Conservation (phyloP, 2,113 vertebrate genomes). For the Elanus axillaris region DNA sequence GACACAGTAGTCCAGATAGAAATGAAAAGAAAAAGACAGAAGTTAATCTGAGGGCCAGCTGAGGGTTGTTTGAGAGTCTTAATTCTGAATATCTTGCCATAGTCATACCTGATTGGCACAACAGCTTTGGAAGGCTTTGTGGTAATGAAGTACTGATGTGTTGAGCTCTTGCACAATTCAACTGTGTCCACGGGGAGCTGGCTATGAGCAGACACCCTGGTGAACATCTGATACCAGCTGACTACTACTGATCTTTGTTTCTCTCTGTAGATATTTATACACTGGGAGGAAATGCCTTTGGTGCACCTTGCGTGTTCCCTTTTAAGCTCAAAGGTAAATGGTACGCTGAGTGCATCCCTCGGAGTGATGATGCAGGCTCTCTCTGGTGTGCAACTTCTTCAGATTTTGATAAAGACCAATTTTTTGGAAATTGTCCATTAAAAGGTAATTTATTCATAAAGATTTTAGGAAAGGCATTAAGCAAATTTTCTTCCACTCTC, state of each 20-base stretch:
- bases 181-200: neutral
- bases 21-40: neutral
- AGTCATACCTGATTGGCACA: neutral
- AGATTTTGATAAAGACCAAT: conserved; percentile 75
- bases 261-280: conserved; percentile 80
- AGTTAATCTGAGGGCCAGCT: neutral
- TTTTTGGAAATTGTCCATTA: conserved; percentile 85
- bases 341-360: conserved; percentile 81
- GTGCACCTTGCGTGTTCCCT: conserved; percentile 85
- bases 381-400: conserved; percentile 84
- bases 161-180: neutral
- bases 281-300: conserved; percentile 83
- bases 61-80: neutral
- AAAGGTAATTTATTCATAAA: conserved; percentile 72
- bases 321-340: conserved; percentile 80
- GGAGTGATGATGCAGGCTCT: neutral
- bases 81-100: neutral
- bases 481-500: neutral
- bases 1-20: neutral
- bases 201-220: neutral
- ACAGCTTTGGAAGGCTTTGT: neutral
- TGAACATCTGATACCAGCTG: neutral
- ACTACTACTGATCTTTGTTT: neutral
- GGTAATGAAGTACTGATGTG: neutral
- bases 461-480: neutral